Evolutionary conservation across 23 tunicate species (phyloP).

Genomic region (Corella eumyota): DNA sequence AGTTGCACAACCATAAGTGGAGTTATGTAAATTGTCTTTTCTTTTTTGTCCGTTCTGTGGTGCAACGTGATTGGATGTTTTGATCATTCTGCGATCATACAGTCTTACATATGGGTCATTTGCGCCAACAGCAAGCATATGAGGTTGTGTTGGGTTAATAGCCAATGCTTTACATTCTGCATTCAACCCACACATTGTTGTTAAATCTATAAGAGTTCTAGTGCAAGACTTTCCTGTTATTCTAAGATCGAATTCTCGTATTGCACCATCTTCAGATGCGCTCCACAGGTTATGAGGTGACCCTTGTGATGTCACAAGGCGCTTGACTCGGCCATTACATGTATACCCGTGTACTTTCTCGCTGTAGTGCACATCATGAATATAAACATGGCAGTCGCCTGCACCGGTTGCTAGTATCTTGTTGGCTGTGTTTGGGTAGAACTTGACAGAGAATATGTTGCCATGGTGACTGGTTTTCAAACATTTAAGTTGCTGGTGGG

Average conservation of each 20-base stretch:
- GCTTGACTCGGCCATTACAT: constrained; percentile 64
- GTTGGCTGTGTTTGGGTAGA: constrained; percentile 49
- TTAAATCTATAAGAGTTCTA: constrained; percentile 37
- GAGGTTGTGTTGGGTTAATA: constrained; percentile 48
- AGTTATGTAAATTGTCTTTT: constrained; percentile 15
- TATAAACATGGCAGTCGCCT: constrained; percentile 58
- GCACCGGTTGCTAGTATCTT: constrained; percentile 73
- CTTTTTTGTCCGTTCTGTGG: constrained; percentile 14
- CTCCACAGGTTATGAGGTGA: constrained; percentile 55
- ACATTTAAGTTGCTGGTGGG: constrained; percentile 8
- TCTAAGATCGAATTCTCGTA: constrained; percentile 74
- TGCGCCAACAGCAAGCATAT: constrained; percentile 70
- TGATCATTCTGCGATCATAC: constrained; percentile 75
- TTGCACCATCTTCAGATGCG: constrained; percentile 81
- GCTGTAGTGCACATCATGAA: constrained; percentile 45
- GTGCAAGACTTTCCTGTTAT: constrained; percentile 7
- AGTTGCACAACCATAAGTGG: constrained; percentile 22
- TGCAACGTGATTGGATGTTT: constrained; percentile 1
- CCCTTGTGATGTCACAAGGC: constrained; percentile 21
- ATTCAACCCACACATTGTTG: constrained; percentile 15
- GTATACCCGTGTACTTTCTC: constrained; percentile 29
- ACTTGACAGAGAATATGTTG: constrained; percentile 75
- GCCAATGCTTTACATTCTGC: constrained; percentile 75
- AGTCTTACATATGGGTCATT: constrained; percentile 68
- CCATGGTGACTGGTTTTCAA: constrained; percentile 52